A percentile compares a stretch with the other conserved stretches of the same genome.
phyloP scores from a whole-genome alignment of 2,797 vertebrate genomes.

The Acanthurus lineatus region DNA sequence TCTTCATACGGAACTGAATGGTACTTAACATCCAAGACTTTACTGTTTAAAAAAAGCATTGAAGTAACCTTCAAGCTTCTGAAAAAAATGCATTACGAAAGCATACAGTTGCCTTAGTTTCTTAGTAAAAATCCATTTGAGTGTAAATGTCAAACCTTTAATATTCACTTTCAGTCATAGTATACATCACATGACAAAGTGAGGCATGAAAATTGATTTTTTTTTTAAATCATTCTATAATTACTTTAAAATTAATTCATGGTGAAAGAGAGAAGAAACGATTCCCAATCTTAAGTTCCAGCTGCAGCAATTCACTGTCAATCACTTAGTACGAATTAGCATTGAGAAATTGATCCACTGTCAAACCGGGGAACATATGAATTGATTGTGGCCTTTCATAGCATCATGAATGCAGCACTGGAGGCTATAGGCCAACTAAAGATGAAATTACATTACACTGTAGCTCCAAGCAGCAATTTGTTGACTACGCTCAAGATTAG shows the following conservation, averaged over 20 bases:
- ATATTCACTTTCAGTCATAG: slow-evolving; percentile 26
- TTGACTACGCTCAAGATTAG: not conserved
- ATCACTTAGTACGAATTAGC: slow-evolving; percentile 38
- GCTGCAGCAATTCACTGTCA: slow-evolving; percentile 32
- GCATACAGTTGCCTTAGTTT: slow-evolving; percentile 23
- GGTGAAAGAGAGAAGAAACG: slow-evolving; percentile 28
- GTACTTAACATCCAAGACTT: not conserved
- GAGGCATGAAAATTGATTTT: slow-evolving; percentile 45
- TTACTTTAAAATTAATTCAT: slow-evolving; percentile 49
- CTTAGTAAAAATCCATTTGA: slow-evolving; percentile 22
- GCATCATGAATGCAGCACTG: not conserved
- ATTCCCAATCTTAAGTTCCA: slow-evolving; percentile 32
- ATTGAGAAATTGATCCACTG: slow-evolving; percentile 47
- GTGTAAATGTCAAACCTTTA: not conserved
- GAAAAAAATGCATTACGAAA: not conserved
- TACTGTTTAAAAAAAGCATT: not conserved
- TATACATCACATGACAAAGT: slow-evolving; percentile 6
- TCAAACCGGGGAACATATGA: slow-evolving; percentile 24
- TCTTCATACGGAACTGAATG: not conserved
- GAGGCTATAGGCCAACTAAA: slow-evolving; percentile 7
- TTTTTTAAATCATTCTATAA: slow-evolving; percentile 35
- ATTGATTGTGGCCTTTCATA: slow-evolving; percentile 36
- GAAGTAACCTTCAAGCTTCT: not conserved
- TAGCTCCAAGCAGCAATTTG: not conserved
- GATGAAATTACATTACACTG: slow-evolving; percentile 8